Evolutionary conservation across 1,140 invertebrate species (phyloP).

Genomic region (Micrasema longulum): DNA sequence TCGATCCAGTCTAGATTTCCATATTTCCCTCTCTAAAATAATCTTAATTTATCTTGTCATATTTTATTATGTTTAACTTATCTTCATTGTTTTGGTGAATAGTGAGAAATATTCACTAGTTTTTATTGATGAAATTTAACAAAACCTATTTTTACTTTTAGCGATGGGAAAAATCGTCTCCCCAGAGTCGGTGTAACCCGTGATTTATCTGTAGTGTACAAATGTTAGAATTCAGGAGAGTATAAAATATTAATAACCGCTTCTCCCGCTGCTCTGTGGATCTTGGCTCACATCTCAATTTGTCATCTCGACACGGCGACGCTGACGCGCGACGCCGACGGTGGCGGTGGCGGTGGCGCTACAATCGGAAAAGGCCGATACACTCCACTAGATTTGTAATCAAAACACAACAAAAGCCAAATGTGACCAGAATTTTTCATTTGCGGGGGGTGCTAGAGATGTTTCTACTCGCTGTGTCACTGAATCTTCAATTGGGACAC

Average conservation of each 20-base stretch:
- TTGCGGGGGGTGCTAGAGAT: conserved; percentile 19
- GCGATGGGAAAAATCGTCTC: no score
- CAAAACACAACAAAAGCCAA: conserved; percentile 54
- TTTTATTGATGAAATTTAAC: no score
- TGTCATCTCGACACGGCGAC: conserved; percentile 40
- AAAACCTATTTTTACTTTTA: no score
- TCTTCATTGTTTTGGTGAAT: no score
- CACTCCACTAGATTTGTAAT: conserved; percentile 49
- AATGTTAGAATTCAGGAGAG: background rate
- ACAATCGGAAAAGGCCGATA: conserved; percentile 35
- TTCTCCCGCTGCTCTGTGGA: background rate
- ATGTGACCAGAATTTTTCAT: conserved; percentile 55
- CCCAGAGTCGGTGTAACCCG: no score
- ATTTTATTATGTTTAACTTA: no score
- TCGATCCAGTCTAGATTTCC: no score
- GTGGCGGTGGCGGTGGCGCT: background rate
- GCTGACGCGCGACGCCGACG: background rate
- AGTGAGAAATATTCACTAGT: no score
- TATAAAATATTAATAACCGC: conserved; percentile 29
- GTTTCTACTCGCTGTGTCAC: background rate
- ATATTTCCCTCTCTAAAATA: no score
- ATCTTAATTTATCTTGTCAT: no score
- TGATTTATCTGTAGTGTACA: no score
- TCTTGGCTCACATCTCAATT: conserved; percentile 39
- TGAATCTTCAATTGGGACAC: background rate